These are phyloP conservation scores for Atherinosoma microstoma DNA, from an alignment of 2,797 vertebrate species.

Conservation along the genomic window DNA sequence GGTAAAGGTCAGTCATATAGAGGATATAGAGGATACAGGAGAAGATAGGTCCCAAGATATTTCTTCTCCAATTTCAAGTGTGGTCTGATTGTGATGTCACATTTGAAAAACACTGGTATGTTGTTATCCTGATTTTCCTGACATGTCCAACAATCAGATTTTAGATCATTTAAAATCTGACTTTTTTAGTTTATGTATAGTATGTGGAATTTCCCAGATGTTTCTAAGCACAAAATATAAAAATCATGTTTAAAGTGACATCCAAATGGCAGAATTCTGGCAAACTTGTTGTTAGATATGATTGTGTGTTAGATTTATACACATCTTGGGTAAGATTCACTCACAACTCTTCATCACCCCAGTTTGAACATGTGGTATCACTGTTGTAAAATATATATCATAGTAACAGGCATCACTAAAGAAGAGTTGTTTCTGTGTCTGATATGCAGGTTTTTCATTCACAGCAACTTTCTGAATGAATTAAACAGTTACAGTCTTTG, in stretches of 20 bases:
- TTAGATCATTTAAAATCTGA: too few relatives aligned
- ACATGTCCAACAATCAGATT: neutral
- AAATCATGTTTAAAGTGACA: neutral
- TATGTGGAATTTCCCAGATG: neutral
- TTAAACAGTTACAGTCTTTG: constrained; percentile 66
- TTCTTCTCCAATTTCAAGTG: constrained; percentile 1
- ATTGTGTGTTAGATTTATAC: neutral
- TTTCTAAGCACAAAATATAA: neutral
- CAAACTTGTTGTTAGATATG: neutral
- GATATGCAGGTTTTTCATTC: constrained; percentile 48
- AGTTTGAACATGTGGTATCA: constrained; percentile 3
- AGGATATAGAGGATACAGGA: constrained; percentile 4
- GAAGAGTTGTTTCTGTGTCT: neutral
- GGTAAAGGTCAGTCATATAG: constrained; percentile 28
- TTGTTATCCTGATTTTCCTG: neutral
- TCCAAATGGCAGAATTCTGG: neutral
- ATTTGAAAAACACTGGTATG: constrained; percentile 3
- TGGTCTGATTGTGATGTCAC: constrained; percentile 8
- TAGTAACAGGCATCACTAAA: too few relatives aligned
- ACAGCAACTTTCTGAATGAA: constrained; percentile 64
- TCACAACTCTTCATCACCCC: constrained; percentile 4
- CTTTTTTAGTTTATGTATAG: neutral
- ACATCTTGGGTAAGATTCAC: neutral
- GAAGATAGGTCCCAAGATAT: constrained; percentile 6
- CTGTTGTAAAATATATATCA: neutral